Percentiles rank a stretch among this genome's conserved stretches.
phyloP scores from a whole-genome alignment of 2,888 invertebrate genomes.

The Norana najaformis region DNA sequence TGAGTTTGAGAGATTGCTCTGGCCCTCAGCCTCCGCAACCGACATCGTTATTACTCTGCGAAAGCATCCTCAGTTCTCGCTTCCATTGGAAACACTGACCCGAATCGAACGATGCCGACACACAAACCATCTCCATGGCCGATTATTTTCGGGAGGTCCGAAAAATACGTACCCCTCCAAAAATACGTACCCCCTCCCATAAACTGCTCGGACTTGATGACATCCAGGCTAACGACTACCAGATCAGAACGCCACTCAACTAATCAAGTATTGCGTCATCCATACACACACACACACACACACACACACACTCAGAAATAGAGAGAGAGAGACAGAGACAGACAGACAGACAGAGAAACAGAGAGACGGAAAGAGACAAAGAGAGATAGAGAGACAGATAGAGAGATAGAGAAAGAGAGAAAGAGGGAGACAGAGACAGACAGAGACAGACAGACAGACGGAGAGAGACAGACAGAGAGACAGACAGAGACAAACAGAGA shows the following conservation, averaged over 20 bases:
- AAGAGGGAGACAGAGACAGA: no score
- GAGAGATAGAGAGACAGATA: no score
- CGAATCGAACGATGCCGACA: not conserved
- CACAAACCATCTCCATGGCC: not conserved
- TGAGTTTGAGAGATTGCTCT: not conserved
- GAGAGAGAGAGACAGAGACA: no score
- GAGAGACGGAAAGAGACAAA: no score
- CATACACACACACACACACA: no score
- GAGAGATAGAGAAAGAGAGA: no score
- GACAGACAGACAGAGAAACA: no score
- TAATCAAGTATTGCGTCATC: no score
- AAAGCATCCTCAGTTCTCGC: not conserved
- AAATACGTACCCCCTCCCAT: not conserved
- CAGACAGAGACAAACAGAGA: no score
- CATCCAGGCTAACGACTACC: not conserved
- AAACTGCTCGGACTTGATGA: not conserved
- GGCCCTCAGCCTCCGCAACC: not conserved
- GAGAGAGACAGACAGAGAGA: no score
- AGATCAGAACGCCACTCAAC: not conserved
- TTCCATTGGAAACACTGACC: not conserved
- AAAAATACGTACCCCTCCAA: not conserved
- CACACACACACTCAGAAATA: no score
- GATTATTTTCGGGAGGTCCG: not conserved
- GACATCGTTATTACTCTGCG: not conserved
- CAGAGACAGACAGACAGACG: no score